These are phyloP conservation scores for Nettapus auritus DNA, from an alignment of 2,113 vertebrate genomes.

Conservation along the genomic window DNA sequence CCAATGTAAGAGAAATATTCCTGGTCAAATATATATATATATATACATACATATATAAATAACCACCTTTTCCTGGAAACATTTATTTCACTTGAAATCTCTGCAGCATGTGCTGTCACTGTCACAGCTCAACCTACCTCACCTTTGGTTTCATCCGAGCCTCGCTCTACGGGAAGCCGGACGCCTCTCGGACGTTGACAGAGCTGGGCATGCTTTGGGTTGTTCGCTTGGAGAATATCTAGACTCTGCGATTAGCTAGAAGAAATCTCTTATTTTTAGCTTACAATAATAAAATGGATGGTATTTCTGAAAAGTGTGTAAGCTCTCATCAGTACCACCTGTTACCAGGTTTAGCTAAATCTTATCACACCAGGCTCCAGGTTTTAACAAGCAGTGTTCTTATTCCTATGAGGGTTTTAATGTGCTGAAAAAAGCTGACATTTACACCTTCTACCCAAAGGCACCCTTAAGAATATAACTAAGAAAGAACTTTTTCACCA, in stretches of 20 bases:
- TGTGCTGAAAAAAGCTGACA: neutral
- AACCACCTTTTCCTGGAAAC: neutral
- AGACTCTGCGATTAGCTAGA: neutral
- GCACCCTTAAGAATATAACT: neutral
- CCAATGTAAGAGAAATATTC: neutral
- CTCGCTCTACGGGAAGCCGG: neutral
- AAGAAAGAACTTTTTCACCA: neutral
- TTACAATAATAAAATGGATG: neutral
- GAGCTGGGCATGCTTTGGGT: neutral
- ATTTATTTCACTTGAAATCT: neutral
- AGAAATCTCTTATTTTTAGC: conserved; percentile 10
- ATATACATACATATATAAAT: too few species aligned
- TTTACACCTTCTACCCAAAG: neutral
- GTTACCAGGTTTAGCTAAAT: conserved; percentile 14
- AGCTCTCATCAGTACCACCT: neutral
- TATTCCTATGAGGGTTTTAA: neutral
- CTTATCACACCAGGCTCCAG: conserved; percentile 1
- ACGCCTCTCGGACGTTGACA: neutral
- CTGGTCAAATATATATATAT: neutral
- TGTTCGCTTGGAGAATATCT: neutral
- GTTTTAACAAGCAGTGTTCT: conserved; percentile 9
- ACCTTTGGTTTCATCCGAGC: neutral
- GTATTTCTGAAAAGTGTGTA: neutral
- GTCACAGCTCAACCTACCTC: neutral
- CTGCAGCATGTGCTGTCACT: rapidly evolving